These are phyloP conservation scores for Shinisaurus crocodilurus DNA, from an alignment of 2,113 vertebrate genomes.

Conservation along the genomic window DNA sequence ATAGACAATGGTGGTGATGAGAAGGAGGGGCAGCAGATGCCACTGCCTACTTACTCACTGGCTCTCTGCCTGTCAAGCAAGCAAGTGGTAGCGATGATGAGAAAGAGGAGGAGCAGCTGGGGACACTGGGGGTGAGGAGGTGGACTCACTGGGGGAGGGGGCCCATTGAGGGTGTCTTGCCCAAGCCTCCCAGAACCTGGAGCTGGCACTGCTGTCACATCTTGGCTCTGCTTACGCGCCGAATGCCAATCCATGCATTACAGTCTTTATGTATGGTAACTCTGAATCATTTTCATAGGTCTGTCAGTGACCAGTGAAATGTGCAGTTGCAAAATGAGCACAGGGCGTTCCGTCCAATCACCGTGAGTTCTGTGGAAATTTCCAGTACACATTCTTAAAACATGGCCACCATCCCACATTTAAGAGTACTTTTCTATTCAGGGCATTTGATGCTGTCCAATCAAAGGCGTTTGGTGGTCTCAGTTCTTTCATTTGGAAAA, in stretches of 20 bases:
- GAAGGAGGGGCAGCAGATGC: no score
- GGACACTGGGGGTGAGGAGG: no score
- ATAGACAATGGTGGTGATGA: no score
- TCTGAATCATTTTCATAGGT: constrained; percentile 10
- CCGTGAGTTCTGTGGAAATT: not conserved
- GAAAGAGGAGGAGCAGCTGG: no score
- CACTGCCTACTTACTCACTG: no score
- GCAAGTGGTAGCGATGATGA: no score
- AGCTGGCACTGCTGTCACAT: no score
- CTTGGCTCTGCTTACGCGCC: not conserved
- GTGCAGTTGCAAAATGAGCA: not conserved
- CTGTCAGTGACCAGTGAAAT: not conserved
- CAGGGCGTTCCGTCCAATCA: not conserved
- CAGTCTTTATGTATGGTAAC: not conserved
- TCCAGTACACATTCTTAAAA: not conserved
- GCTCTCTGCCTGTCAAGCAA: no score
- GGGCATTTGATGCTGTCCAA: not conserved
- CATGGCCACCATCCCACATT: not conserved
- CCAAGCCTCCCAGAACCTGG: no score
- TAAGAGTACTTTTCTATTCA: not conserved
- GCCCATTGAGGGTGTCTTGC: no score
- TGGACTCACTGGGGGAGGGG: no score
- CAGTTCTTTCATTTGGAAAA: not conserved
- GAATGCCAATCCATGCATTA: not conserved
- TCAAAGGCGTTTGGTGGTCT: not conserved